Base-by-base conservation (phyloP, 2,888 invertebrate genomes). In the Rhogogaster chlorosoma region DNA sequence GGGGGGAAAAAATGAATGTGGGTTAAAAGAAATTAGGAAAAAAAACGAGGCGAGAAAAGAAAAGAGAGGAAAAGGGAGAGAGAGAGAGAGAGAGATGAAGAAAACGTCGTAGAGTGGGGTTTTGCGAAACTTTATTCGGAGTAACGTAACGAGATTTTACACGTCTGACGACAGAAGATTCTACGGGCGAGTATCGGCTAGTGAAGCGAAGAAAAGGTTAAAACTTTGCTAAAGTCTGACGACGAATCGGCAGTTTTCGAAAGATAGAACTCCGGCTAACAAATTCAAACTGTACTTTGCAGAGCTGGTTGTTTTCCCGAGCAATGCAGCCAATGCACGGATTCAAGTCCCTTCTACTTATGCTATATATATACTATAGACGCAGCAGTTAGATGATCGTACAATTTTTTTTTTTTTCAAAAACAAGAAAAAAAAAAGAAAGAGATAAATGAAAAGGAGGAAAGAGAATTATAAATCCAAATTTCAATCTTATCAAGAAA, bases 91-190 rank as follows among this genome's bases (percentile, higher is more conserved):
- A 70, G 15, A 2, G 73, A n/a, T 38, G n/a, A 5, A 67, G 71
- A n/a, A 71, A 71, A 38, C n/a, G 42, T 42, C 42, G 42, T 42
- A 3, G 15, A 45, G 45, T 12, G 45, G 0, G 38, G 73, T 12
- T 29, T 7, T 5, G 49, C 22, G 18, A 61, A 80, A 61, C 61
- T 80, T 80, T 57, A 61, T 38, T 61, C 80, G 45, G 38, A 77
- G 77, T 73, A 42, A 73, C 38, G 77, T 80, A 80, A 80, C 80
- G 80, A 80, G 80, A 80, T 80, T 80, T 80, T 80, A 80, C 80
- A 61, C 61, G 80, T 80, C 80, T 80, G 80, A 80, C 80, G 80
- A 80, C 80, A 61, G 61, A 36, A 61, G 80, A 61, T 57, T 57
- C 57, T 15, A 61, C 22, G 61, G 80, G 22, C 38, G 57, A 61